A percentile compares a stretch with the other conserved stretches of the same genome.
phyloP scores from a whole-genome alignment of 1,140 invertebrate genomes.

The Cheumatopsyche charites region DNA sequence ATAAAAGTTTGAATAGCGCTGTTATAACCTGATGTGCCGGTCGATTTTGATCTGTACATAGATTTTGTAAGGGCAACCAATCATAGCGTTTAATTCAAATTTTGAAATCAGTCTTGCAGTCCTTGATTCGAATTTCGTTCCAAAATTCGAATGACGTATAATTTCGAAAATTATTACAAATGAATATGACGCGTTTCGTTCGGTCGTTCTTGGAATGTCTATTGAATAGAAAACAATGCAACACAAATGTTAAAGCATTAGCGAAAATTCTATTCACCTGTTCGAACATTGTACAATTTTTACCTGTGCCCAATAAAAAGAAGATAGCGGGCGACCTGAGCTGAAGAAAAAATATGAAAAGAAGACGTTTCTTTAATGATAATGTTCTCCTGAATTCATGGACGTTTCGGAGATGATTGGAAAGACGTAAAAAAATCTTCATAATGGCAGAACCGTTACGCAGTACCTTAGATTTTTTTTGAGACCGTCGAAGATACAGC shows the following conservation, averaged over 20 bases:
- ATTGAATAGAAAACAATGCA: too few species aligned
- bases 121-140: too few species aligned
- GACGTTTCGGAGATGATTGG: conserved; percentile 35
- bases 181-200: too few species aligned
- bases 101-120: too few species aligned
- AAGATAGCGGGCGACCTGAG: conserved; percentile 2
- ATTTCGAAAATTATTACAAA: too few species aligned
- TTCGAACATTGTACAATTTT: conserved; percentile 36
- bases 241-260: too few species aligned
- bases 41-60: conserved; percentile 14
- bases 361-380: conserved; percentile 48
- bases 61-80: conserved; percentile 12
- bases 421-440: conserved; percentile 35
- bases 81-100: conserved; percentile 4
- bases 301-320: conserved; percentile 40
- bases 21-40: background rate
- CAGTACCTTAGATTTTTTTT: conserved; percentile 40
- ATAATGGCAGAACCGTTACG: conserved; percentile 25
- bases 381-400: conserved; percentile 48
- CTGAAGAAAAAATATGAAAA: conserved; percentile 37
- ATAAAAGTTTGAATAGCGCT: conserved; percentile 1
- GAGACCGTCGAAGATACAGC: conserved; percentile 8
- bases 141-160: too few species aligned
- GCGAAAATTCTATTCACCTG: too few species aligned
- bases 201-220: too few species aligned